These are phyloP conservation scores for Pomacea canaliculata DNA, from an alignment of 2,888 invertebrate genomes.

Conservation along the genomic window DNA sequence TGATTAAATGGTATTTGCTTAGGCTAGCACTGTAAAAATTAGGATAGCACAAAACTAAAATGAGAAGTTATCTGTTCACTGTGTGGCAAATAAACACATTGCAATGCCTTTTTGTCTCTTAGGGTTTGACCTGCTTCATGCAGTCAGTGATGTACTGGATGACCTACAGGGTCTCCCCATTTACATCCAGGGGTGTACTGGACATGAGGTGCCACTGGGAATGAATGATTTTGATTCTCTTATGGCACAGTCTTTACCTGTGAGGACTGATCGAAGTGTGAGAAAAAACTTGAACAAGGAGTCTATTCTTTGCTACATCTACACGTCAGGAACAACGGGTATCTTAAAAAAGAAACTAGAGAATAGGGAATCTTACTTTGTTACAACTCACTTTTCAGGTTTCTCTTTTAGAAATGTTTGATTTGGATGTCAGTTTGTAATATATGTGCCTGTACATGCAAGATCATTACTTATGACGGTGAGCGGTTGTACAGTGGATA, in stretches of 20 bases:
- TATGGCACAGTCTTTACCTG: conserved; percentile 37
- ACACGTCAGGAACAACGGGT: conserved; percentile 80
- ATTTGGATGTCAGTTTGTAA: too few species aligned
- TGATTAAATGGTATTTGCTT: too few species aligned
- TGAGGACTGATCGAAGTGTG: conserved; percentile 33
- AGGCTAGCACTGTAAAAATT: too few species aligned
- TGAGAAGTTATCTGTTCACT: too few species aligned
- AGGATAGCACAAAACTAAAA: too few species aligned
- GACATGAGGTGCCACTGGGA: conserved; percentile 33
- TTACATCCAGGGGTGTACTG: conserved; percentile 41
- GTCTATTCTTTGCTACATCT: conserved; percentile 84
- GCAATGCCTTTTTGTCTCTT: neutral
- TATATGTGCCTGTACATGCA: too few species aligned
- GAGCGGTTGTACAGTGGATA: too few species aligned
- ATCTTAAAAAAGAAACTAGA: neutral
- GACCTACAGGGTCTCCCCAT: conserved; percentile 42
- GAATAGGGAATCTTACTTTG: too few species aligned
- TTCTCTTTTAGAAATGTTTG: too few species aligned
- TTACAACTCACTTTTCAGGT: too few species aligned
- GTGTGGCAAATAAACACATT: neutral
- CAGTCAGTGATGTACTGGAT: conserved; percentile 47
- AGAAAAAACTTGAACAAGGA: conserved; percentile 33
- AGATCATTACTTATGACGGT: too few species aligned
- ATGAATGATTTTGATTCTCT: conserved; percentile 45
- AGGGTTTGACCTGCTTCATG: conserved; percentile 49